Percentiles rank a stretch among this genome's conserved stretches.
These are phyloP conservation scores for Cheilinus undulatus DNA, from an alignment of 2,113 vertebrate species.

Conservation along the genomic window DNA sequence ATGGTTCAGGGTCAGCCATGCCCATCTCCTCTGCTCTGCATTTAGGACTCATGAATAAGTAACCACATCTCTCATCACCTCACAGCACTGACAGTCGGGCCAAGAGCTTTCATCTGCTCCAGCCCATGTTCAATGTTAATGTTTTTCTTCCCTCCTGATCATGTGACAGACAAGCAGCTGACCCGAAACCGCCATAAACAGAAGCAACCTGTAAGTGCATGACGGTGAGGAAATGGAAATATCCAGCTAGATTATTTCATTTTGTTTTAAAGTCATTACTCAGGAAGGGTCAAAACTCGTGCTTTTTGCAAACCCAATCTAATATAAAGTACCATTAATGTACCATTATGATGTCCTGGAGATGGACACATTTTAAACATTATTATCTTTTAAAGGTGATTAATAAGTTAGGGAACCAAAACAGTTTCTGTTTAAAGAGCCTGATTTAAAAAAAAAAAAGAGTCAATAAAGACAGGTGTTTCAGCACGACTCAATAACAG, in stretches of 20 bases:
- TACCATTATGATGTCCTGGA: neutral
- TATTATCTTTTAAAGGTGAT: neutral
- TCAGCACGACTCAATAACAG: neutral
- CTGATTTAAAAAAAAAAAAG: neutral
- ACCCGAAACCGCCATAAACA: slow-evolving; percentile 79
- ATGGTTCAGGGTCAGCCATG: slow-evolving; percentile 75
- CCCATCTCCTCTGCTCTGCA: slow-evolving; percentile 78
- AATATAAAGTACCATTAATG: neutral
- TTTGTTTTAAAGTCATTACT: slow-evolving; percentile 55
- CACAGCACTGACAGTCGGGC: slow-evolving; percentile 80
- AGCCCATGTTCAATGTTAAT: slow-evolving; percentile 81
- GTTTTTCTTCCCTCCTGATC: slow-evolving; percentile 80
- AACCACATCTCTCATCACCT: slow-evolving; percentile 79
- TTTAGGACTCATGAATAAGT: slow-evolving; percentile 84
- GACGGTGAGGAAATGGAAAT: slow-evolving; percentile 64
- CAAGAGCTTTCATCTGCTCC: slow-evolving; percentile 81
- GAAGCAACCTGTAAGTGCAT: slow-evolving; percentile 62
- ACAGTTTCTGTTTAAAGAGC: neutral
- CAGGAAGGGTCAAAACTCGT: neutral
- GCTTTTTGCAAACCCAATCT: neutral
- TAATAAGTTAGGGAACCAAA: neutral
- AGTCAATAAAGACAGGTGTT: slow-evolving; percentile 7
- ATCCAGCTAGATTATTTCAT: slow-evolving; percentile 55
- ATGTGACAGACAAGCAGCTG: slow-evolving; percentile 83
- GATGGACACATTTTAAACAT: neutral